Percentiles rank a stretch among this genome's conserved stretches.
Conservation (phyloP, 2,113 vertebrate genomes). For the Vicugna pacos region DNA sequence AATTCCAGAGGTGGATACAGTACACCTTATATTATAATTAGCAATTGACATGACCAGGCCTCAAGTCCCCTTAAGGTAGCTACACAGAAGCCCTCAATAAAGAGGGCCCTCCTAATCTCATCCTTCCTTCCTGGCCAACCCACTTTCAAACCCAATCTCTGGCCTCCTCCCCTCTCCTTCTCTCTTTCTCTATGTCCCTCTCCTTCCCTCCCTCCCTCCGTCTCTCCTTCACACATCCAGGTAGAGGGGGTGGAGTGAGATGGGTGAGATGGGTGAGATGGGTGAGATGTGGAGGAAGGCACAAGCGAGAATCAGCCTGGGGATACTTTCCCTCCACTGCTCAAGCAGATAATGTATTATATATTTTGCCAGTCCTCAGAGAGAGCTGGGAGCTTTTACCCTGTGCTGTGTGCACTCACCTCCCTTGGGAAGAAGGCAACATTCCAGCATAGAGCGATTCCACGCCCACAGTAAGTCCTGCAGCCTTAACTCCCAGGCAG, state of each 20-base stretch:
- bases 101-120: not conserved
- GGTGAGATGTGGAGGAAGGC: not conserved
- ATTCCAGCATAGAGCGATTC: not conserved
- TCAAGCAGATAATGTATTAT: not conserved
- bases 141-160: not conserved
- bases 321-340: not conserved
- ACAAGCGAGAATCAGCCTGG: not conserved
- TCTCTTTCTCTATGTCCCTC: not conserved
- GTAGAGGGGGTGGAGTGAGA: not conserved
- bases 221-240: not conserved
- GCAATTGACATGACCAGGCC: not conserved
- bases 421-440: not conserved
- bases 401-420: not conserved
- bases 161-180: not conserved
- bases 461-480: rapidly evolving
- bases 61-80: not conserved
- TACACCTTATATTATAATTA: not conserved
- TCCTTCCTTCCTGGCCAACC: not conserved
- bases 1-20: not conserved
- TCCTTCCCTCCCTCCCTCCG: not conserved
- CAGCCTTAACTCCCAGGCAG: not conserved
- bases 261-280: not conserved
- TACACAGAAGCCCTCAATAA: not conserved
- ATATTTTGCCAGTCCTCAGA: not conserved
- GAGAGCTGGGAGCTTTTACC: not conserved